Percentiles rank a stretch among this genome's conserved stretches.
Evolutionary conservation across 1,140 invertebrate species (phyloP).

Genomic region (Drosophila prosaltans): DNA sequence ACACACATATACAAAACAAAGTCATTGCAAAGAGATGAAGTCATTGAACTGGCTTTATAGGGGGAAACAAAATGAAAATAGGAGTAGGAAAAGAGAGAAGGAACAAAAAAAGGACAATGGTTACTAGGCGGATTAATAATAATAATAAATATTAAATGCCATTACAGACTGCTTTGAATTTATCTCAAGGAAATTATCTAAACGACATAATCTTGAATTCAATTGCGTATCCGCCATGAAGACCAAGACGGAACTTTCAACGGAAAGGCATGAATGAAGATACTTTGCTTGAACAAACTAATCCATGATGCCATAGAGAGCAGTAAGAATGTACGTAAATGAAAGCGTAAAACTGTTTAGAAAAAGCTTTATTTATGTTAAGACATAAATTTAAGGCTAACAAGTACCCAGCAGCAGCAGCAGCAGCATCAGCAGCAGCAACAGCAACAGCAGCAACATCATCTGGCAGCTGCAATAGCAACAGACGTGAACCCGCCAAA

Average conservation of each 20-base stretch:
- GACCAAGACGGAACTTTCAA: conserved; percentile 4
- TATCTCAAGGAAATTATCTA: conserved; percentile 74
- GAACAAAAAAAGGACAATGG: conserved; percentile 24
- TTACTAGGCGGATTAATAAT: conserved; percentile 76
- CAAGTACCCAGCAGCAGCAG: conserved; percentile 37
- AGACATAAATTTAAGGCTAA: conserved; percentile 78
- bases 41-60: conserved; percentile 65
- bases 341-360: conserved; percentile 69
- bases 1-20: conserved; percentile 68
- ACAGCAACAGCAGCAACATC: neutral
- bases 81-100: conserved; percentile 4
- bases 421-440: neutral
- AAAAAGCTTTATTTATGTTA: conserved; percentile 78
- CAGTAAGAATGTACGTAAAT: conserved; percentile 38
- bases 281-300: conserved; percentile 48
- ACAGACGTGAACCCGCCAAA: conserved; percentile 53
- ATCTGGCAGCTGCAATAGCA: neutral
- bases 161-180: conserved; percentile 67
- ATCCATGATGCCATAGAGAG: conserved; percentile 26
- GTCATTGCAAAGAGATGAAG: conserved; percentile 65
- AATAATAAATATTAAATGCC: conserved; percentile 81
- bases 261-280: conserved; percentile 39
- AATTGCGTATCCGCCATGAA: conserved; percentile 57
- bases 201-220: conserved; percentile 75
- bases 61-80: conserved; percentile 6